Conservation (phyloP, 2,888 invertebrate species). For the Tipula vernalis region DNA sequence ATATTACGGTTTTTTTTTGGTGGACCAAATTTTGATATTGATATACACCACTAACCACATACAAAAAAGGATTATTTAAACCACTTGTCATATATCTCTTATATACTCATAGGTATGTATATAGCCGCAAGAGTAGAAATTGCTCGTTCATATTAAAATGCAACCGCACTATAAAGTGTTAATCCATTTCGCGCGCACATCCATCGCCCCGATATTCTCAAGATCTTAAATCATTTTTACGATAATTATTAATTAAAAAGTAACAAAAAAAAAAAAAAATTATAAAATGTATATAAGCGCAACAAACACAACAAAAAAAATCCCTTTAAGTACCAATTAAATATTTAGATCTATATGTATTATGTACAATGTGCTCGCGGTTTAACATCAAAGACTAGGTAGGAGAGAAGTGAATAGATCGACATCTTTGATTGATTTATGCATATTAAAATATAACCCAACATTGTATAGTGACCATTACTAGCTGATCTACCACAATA, state of each 20-base stretch:
- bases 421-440: not conserved
- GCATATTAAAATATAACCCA: not conserved
- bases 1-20: not conserved
- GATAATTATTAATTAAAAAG: conserved; percentile 4
- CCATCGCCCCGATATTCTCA: not conserved
- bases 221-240: not conserved
- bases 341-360: not conserved
- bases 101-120: not conserved
- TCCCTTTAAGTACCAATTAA: not conserved
- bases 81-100: not conserved
- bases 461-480: not conserved
- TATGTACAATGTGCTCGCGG: not conserved
- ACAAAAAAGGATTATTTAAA: not conserved
- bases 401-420: not conserved
- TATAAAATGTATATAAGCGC: not conserved
- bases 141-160: not conserved
- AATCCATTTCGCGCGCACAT: not conserved
- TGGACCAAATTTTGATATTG: not conserved
- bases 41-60: not conserved
- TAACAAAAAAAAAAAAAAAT: not conserved
- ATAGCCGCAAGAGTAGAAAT: not conserved
- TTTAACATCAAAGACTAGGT: not conserved
- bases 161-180: not conserved
- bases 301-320: not conserved
- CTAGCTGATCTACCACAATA: not conserved